Evolutionary conservation across 2,113 vertebrate genomes (phyloP), one percentile per base, ranked within the genome.

Genomic region (Poicephalus meyeri): DNA sequence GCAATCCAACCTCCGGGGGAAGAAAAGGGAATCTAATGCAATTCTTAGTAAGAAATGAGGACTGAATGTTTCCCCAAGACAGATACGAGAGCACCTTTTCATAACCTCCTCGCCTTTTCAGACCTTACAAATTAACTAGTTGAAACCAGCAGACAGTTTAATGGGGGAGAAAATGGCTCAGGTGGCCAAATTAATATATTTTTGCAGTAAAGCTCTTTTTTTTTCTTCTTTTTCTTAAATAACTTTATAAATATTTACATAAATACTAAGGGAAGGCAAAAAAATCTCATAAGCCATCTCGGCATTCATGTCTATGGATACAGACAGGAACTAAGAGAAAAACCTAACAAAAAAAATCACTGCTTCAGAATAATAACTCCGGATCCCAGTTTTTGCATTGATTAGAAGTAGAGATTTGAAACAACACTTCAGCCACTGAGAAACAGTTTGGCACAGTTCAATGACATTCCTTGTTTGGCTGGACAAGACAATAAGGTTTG

Each of bases 361-460:
- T 97, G 97, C 93, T 97, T 98, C 96, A 92, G 96, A 81, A 78
- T 92, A 88, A 90, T 70, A 97, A 96, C 87, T 97, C 44, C 72
- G 87, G 95, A 97, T 98, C 96, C 97, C 97, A 97, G 96, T 96
- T 98, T 97, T 97, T 96, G 97, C 95, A 96, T 98, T 98, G 95
- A 88, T 98, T 95, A 97, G 96, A 97, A 97, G 96, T 97, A 93
- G 86, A 93, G 63, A 97, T 91, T 96, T 96, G 93, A 98, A 97
- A 98, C 97, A 98, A 98, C 95, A 97, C 96, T 86, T 97, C 97
- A 97, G 97, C 97, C 19, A 74, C 96, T 98, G 97, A 98, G 97
- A 98, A 98, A 98, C 95, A 97, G 98, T 98, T 98, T 98, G 98
- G 98, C 98, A 98, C 98, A 98, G 98, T 98, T 98, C 98, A 97